Evolutionary conservation across 2,113 vertebrate species (phyloP), one percentile per base, ranked within the genome.

Genomic region (Chroicocephalus ridibundus): DNA sequence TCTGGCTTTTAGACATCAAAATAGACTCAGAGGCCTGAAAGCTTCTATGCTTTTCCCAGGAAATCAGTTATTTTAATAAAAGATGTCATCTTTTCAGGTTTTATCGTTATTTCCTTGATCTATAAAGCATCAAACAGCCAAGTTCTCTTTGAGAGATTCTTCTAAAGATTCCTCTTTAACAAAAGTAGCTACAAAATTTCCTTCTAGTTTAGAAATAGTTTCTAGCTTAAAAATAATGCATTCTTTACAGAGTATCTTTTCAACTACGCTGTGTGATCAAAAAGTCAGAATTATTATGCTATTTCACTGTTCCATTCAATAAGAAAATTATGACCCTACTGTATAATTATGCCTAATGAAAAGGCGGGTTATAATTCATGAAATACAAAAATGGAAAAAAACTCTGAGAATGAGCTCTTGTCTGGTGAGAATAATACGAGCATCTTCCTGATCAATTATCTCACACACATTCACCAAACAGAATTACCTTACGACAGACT

Each of bases 381-480:
- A 64, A 64, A 75, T 6, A 66, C 17, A 80, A 80, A 62, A 66
- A 38, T 8, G 13, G 54, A 44, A 82, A 75, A 25, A 21, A 55
- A 57, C 20, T 20, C 25, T 34, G 38, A 92, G 61, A 78, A 52
- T 7, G 11, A 89, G 22, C 38, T 71, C 21, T 51, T 80, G 16
- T 46, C n/a, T 11, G 4, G 4, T 6, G 8, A 21, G 24, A 93
- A 65, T 6, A 54, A 69, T 13, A 66, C 0, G 0, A 93, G 40
- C 16, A 57, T 38, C 49, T 85, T 94, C 47, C 55, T 38, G 46
- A 65, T n/a, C 26, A 75, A 49, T 60, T 52, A 29, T 12, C 19
- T 90, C 80, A 49, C 16, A 31, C 4, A 18, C 4, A 65, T 1
- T 58, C 36, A 47, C 29, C 6, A 1, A 88, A 57, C 26, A 84